phyloP scores from a whole-genome alignment of 2,113 vertebrate species.

The Oncorhynchus mykiss region DNA sequence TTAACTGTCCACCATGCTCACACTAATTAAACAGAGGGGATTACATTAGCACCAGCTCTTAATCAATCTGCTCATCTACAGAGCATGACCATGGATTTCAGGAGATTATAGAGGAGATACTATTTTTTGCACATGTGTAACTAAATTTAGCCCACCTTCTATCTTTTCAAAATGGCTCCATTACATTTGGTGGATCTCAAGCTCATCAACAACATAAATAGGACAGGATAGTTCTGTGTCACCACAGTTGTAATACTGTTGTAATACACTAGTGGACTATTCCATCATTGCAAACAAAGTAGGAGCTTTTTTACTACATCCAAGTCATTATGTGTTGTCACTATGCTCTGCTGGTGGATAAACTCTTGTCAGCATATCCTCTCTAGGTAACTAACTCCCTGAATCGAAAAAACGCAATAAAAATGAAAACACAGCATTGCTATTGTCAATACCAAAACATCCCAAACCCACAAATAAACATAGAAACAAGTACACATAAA shows the following conservation, averaged over 20 bases:
- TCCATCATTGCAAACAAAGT: too few species aligned
- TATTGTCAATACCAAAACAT: not conserved
- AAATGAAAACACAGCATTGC: not conserved
- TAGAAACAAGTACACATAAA: not conserved
- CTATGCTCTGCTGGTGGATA: too few species aligned
- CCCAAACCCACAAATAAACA: not conserved
- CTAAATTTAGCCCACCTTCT: not conserved
- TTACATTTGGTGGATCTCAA: not conserved
- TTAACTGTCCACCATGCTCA: slow-evolving; percentile 61
- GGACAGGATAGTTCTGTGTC: not conserved
- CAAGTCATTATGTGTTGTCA: too few species aligned
- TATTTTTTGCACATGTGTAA: slow-evolving; percentile 2
- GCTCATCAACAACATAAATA: not conserved
- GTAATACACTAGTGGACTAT: not conserved
- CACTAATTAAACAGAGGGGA: slow-evolving; percentile 74
- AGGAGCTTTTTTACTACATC: too few species aligned
- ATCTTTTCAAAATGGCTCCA: not conserved
- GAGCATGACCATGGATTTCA: slow-evolving; percentile 30
- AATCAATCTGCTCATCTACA: slow-evolving; percentile 62
- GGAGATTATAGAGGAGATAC: slow-evolving; percentile 8
- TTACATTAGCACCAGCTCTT: slow-evolving; percentile 61
- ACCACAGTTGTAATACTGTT: not conserved
- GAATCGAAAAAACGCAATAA: not conserved
- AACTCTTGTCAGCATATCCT: too few species aligned
- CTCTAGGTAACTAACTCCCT: not conserved